phyloP scores from a whole-genome alignment of 2,113 vertebrate genomes.

The Atherinomorus stipes region DNA sequence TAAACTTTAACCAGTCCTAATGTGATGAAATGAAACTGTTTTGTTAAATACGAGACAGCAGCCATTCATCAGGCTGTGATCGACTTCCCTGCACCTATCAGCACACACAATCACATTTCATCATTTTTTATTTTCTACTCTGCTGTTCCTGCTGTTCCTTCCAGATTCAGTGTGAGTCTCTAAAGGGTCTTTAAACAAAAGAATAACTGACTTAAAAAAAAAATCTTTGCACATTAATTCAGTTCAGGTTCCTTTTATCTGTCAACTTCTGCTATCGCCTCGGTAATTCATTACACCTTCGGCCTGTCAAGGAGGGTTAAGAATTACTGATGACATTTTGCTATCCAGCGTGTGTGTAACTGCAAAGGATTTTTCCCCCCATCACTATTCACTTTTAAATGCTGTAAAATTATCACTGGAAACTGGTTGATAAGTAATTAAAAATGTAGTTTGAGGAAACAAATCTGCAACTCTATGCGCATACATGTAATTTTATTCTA shows the following conservation, averaged over 20 bases:
- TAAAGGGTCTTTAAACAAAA: constrained; percentile 24
- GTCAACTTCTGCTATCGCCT: constrained; percentile 36
- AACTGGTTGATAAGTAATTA: constrained; percentile 9
- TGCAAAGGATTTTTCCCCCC: constrained; percentile 15
- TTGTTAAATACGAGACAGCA: constrained; percentile 27
- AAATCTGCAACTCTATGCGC: not conserved
- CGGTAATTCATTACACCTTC: constrained; percentile 51
- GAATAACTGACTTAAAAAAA: constrained; percentile 7
- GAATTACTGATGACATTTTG: constrained; percentile 31
- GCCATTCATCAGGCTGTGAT: constrained; percentile 12
- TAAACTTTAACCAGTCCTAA: not conserved
- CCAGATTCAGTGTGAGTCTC: not conserved
- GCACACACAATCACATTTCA: no score
- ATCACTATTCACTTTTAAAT: constrained; percentile 36
- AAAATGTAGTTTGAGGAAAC: constrained; percentile 14
- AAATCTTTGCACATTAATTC: constrained; percentile 34
- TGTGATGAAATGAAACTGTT: constrained; percentile 17
- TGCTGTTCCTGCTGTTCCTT: not conserved
- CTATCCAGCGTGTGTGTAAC: constrained; percentile 24
- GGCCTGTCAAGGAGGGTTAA: constrained; percentile 38
- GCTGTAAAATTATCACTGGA: constrained; percentile 28
- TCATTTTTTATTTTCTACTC: not conserved
- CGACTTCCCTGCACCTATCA: not conserved
- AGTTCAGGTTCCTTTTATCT: constrained; percentile 40
- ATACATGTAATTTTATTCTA: not conserved